These are phyloP conservation scores for Pheosia gnoma DNA, from an alignment of 2,888 invertebrate genomes.

Conservation along the genomic window DNA sequence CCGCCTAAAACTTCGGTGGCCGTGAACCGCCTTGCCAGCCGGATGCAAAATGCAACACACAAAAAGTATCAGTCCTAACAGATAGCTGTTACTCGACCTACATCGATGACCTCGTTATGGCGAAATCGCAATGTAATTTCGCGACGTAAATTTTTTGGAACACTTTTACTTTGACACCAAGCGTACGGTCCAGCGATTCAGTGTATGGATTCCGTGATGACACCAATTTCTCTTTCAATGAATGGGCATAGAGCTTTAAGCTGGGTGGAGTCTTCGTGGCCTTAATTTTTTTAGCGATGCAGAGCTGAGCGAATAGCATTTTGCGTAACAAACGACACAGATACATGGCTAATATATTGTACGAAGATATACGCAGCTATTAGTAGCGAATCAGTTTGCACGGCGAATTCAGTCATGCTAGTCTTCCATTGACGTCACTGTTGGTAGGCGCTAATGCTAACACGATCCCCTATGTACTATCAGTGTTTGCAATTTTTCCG, in stretches of 20 bases:
- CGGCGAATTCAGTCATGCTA: slow-evolving; percentile 29
- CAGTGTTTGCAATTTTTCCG: slow-evolving; percentile 41
- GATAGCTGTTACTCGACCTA: slow-evolving; percentile 81
- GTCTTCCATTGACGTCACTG: slow-evolving; percentile 27
- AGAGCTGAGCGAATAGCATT: slow-evolving; percentile 34
- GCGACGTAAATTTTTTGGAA: slow-evolving; percentile 81
- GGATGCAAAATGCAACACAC: slow-evolving; percentile 63
- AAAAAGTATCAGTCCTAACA: slow-evolving; percentile 68
- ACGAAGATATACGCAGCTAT: neutral
- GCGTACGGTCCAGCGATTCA: slow-evolving; percentile 61
- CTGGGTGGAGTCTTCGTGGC: slow-evolving; percentile 39
- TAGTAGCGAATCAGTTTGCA: neutral
- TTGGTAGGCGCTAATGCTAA: slow-evolving; percentile 27
- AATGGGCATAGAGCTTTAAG: slow-evolving; percentile 53
- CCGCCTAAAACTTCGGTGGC: slow-evolving; percentile 55
- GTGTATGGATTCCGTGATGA: slow-evolving; percentile 70
- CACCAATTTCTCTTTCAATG: slow-evolving; percentile 83
- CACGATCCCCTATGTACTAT: slow-evolving; percentile 48
- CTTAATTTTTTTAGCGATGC: slow-evolving; percentile 43
- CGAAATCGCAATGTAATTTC: slow-evolving; percentile 84
- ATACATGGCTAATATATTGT: slow-evolving; percentile 13
- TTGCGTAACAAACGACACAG: slow-evolving; percentile 40
- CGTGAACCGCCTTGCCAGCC: slow-evolving; percentile 63
- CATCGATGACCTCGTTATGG: slow-evolving; percentile 77
- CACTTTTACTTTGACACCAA: slow-evolving; percentile 80